Conservation (phyloP, 2,888 invertebrate genomes). For the Siphlonurus alternatus region DNA sequence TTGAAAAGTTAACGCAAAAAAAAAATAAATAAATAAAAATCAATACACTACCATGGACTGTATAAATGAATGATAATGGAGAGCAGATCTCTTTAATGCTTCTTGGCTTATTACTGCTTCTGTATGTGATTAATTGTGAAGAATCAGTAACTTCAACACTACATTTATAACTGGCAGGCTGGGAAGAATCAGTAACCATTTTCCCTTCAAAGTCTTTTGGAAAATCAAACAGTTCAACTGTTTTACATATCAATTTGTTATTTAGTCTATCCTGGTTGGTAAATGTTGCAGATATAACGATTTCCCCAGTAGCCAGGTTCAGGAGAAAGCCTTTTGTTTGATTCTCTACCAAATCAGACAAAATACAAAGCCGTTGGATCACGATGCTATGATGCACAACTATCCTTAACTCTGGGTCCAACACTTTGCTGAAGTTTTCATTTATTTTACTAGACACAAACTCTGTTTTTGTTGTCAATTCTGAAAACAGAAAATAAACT, state of each 20-base stretch:
- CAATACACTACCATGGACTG: not conserved
- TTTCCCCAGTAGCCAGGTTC: not conserved
- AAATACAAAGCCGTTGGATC: not conserved
- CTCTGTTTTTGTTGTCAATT: no score
- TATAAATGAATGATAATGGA: not conserved
- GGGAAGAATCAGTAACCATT: not conserved
- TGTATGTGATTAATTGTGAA: not conserved
- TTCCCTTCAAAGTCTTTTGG: conserved; percentile 1
- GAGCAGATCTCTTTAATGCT: not conserved
- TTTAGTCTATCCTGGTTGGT: not conserved
- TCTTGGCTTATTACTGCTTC: not conserved
- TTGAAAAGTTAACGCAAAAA: no score
- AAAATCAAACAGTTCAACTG: not conserved
- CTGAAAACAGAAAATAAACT: no score
- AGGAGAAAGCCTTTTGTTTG: not conserved
- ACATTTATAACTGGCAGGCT: not conserved
- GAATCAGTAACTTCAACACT: not conserved
- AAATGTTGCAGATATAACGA: not conserved
- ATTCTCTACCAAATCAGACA: not conserved
- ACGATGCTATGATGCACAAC: not conserved
- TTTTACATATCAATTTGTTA: not conserved
- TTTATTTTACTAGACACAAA: not conserved
- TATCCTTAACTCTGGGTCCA: not conserved
- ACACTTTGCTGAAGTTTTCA: not conserved
- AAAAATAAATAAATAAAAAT: no score